phyloP scores from a whole-genome alignment of 2,888 invertebrate species.

The Tromatobia lineatoria region DNA sequence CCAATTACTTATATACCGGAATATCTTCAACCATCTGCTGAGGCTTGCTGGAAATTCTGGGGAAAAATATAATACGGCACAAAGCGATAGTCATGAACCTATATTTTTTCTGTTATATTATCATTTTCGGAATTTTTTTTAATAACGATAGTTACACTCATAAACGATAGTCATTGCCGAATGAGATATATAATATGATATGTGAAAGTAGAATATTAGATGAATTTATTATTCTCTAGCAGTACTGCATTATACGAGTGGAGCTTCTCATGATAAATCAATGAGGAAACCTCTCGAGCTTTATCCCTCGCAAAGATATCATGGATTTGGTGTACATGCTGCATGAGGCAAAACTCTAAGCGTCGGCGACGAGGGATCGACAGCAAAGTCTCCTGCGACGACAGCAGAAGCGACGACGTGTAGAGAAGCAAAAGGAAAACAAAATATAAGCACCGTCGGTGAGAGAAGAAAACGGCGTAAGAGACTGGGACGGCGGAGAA shows the following conservation, averaged over 20 bases:
- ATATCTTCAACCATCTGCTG: neutral
- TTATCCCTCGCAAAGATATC: constrained; percentile 14
- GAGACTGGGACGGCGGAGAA: constrained; percentile 29
- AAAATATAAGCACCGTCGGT: constrained; percentile 49
- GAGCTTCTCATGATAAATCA: constrained; percentile 38
- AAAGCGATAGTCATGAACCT: too few species aligned
- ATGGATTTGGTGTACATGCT: constrained; percentile 28
- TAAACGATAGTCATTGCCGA: too few species aligned
- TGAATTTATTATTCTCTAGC: neutral
- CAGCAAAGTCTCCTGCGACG: constrained; percentile 48
- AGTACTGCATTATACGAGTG: neutral
- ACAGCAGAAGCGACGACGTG: constrained; percentile 30
- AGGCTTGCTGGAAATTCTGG: neutral
- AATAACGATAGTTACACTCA: too few species aligned
- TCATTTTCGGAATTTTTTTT: too few species aligned
- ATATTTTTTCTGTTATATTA: too few species aligned
- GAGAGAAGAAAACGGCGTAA: constrained; percentile 54
- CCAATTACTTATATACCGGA: neutral
- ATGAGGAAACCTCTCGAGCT: constrained; percentile 24
- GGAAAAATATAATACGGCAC: neutral
- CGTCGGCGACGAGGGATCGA: constrained; percentile 35
- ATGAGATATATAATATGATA: too few species aligned
- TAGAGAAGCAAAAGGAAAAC: constrained; percentile 28
- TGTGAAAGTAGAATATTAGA: neutral
- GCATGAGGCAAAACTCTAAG: neutral